A percentile compares a stretch with the other conserved stretches of the same genome.
phyloP scores from a whole-genome alignment of 2,888 invertebrate species.

The Eupithecia vulgata region DNA sequence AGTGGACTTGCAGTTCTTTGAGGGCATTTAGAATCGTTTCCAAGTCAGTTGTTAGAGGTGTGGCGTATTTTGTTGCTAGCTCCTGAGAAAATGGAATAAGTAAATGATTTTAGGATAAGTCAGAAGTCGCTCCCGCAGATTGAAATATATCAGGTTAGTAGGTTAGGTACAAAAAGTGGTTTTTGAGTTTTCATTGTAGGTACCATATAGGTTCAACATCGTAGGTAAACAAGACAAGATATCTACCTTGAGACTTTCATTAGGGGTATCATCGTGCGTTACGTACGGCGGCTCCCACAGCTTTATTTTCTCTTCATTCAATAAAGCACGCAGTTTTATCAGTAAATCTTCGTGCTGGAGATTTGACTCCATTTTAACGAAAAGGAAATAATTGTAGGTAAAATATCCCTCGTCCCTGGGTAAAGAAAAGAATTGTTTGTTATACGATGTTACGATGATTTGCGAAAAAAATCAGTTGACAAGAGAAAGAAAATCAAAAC shows the following conservation, averaged over 20 bases:
- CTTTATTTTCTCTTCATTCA: slow-evolving; percentile 88
- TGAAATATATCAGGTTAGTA: background rate
- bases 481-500: slow-evolving; percentile 17
- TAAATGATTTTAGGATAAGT: background rate
- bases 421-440: too few species aligned
- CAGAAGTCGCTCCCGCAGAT: background rate
- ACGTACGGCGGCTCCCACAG: slow-evolving; percentile 91
- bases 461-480: slow-evolving; percentile 16
- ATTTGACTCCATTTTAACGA: slow-evolving; percentile 62
- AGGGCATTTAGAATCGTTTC: slow-evolving; percentile 83
- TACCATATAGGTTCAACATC: background rate
- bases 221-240: slow-evolving; percentile 12
- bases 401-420: too few species aligned
- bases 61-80: slow-evolving; percentile 84
- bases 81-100: slow-evolving; percentile 75
- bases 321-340: slow-evolving; percentile 86
- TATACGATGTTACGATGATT: too few species aligned
- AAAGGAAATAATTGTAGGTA: background rate
- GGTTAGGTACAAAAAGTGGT: background rate
- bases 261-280: slow-evolving; percentile 56
- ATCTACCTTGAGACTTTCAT: slow-evolving; percentile 78
- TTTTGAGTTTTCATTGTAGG: background rate
- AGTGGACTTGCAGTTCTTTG: slow-evolving; percentile 86
- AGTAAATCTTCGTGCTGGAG: slow-evolving; percentile 85
- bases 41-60: slow-evolving; percentile 78